Base-by-base conservation (phyloP, 2,888 invertebrate species). In the Pandemis cinnamomeana region DNA sequence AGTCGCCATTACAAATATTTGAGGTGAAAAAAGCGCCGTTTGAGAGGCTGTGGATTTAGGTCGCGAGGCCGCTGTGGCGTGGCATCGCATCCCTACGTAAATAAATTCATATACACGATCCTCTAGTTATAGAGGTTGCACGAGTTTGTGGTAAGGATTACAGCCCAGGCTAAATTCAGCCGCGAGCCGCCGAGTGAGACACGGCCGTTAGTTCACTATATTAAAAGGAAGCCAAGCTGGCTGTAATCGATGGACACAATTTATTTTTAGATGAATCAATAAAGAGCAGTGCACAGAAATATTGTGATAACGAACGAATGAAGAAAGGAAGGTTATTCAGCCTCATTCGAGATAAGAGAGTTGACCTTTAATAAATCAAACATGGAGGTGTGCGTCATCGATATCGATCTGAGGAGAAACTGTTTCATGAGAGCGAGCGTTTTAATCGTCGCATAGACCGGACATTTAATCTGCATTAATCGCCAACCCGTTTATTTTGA, bases 61-160 rank as follows among this genome's bases (percentile, higher is more conserved):
- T 89, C 89, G 87, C 84, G 86, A 82, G 84, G 86, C 80, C 83
- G 79, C 78, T 83, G 85, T 84, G 80, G 80, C 81, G 86, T 85
- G 80, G 80, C 81, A 78, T 80, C 83, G 82, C 84, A 82, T 86
- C 86, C 86, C 86, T 83, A 82, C 84, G 82, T 87, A 86, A 88
- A 89, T 87, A 86, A 86, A 88, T 88, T 84, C 85, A 84, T 83
- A 82, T 77, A 81, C 67, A 87, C 85, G 86, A 83, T 78, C 78
- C 79, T 78, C 86, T 87, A 88, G 89, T 89, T 88, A 88, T 88
- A 88, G 84, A 72, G 73, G 67, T 71, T 64, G 78, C 53, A 71
- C 62, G 69, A 72, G 67, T 70, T 75, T 55, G 71, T 53, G 71
- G 77, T 53, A 72, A 75, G 71, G 75, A 76, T 72, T 77, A 77